A percentile compares a stretch with the other conserved stretches of the same genome.
Evolutionary conservation across 2,113 vertebrate genomes (phyloP).

Genomic region (Paramormyrops kingsleyae): DNA sequence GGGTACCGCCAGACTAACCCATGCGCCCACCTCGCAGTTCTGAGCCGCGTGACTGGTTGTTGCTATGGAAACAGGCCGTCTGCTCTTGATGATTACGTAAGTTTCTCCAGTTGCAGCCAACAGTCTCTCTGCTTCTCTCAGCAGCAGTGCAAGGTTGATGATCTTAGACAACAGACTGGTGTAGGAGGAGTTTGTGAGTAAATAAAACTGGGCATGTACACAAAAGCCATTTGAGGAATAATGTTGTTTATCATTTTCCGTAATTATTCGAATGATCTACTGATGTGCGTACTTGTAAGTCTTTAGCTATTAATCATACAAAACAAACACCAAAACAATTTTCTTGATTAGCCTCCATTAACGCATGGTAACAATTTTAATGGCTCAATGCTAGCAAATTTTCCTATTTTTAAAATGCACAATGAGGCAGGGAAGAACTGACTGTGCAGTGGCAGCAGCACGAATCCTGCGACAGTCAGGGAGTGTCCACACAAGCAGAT

Average conservation of each 20-base stretch:
- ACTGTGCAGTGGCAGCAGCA: background rate
- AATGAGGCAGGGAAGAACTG: background rate
- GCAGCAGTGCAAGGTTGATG: background rate
- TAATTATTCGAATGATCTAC: background rate
- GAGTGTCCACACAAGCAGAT: background rate
- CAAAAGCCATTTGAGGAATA: background rate
- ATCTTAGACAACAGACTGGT: background rate
- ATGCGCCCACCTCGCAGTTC: background rate
- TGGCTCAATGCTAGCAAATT: background rate
- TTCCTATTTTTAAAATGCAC: background rate
- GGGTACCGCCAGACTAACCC: background rate
- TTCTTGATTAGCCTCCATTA: background rate
- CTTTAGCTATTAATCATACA: background rate
- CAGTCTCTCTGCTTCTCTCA: background rate
- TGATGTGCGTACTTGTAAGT: background rate
- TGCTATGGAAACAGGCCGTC: background rate
- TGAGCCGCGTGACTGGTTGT: background rate
- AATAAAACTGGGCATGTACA: background rate
- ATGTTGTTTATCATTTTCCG: background rate
- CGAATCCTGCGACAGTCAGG: background rate
- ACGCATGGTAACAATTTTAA: background rate
- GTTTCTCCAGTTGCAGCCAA: background rate
- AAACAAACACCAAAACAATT: background rate
- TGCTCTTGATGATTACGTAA: background rate
- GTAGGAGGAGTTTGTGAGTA: background rate